phyloP scores from a whole-genome alignment of 2,113 vertebrate species.

The Cisticola juncidis region DNA sequence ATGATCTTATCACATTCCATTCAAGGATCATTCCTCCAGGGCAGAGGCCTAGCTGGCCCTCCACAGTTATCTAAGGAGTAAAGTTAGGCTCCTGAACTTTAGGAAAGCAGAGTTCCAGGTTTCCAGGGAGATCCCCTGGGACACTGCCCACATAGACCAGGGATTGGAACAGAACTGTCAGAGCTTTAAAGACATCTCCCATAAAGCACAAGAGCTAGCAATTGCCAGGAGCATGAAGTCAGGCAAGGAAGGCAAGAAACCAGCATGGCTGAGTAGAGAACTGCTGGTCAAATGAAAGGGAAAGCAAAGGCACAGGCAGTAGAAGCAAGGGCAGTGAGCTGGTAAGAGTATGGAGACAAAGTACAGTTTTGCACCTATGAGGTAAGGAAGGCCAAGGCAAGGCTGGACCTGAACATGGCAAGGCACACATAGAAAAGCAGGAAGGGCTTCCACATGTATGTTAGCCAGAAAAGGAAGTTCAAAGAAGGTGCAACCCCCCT shows the following conservation, averaged over 20 bases:
- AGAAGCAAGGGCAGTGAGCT: not conserved
- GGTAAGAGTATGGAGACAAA: not conserved
- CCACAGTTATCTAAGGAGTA: not conserved
- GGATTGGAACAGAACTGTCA: not conserved
- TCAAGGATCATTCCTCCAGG: no score
- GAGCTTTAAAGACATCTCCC: not conserved
- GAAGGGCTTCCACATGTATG: not conserved
- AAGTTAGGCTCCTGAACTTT: not conserved
- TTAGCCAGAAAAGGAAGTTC: not conserved
- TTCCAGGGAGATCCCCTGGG: not conserved
- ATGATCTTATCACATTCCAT: no score
- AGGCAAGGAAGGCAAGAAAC: not conserved
- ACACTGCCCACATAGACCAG: not conserved
- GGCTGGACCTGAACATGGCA: not conserved
- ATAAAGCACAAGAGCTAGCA: not conserved
- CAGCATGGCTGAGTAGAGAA: not conserved
- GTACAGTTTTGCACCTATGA: fast-evolving
- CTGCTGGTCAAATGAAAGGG: not conserved
- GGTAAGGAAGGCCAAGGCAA: not conserved
- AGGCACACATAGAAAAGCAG: not conserved
- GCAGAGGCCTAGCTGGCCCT: no score
- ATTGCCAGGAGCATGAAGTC: fast-evolving
- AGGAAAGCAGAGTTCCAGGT: not conserved
- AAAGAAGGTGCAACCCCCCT: not conserved
- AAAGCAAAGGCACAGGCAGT: not conserved